Base-by-base conservation (phyloP, 2,888 invertebrate species). In the Melolontha melolontha region DNA sequence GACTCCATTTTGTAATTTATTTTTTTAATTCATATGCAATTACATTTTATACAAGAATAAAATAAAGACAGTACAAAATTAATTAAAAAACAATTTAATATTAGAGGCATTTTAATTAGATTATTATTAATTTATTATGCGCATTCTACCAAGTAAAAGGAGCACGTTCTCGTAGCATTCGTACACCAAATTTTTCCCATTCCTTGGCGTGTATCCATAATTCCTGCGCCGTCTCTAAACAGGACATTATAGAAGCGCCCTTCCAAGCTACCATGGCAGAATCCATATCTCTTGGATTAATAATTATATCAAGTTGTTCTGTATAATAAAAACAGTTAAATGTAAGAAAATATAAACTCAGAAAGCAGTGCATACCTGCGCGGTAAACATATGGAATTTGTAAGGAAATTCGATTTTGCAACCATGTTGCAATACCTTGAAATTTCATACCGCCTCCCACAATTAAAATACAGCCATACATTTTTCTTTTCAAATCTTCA, bases 401-500 rank as follows among this genome's bases (percentile, higher is more conserved):
- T 66, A 94, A 85, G 6, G 91, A 91, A 68, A 97, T 88, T 73
- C 94, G 87, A 78, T 95, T 95, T 78, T 96, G 95, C 8, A 97
- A 84, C 96, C 96, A 97, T 69, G 91, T 89, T 17, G 92, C 90
- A 51, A 96, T 88, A 1, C 93, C 95, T 59, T 91, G 89, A 73
- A 96, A 91, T 83, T 96, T 96, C 79, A 95, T 92, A 1, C 96
- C 96, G 1, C 96, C 96, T 5, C 97, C 97, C 5, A 97, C 94
- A 0, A 97, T 90, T 17, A 97, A 85, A 71, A 97, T 93, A 76
- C 93, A 94, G 66, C 94, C 94, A 80, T 95, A 97, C 96, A 97
- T 96, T 84, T 96, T 95, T 51, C 94, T 86, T 82, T 96, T 96
- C 67, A 96, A 83, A 74, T 97, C 97, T 73, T 96, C 96, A 64